A percentile compares a stretch with the other conserved stretches of the same genome.
Conservation (phyloP, 2,797 vertebrate species). For the Amniataba percoides region DNA sequence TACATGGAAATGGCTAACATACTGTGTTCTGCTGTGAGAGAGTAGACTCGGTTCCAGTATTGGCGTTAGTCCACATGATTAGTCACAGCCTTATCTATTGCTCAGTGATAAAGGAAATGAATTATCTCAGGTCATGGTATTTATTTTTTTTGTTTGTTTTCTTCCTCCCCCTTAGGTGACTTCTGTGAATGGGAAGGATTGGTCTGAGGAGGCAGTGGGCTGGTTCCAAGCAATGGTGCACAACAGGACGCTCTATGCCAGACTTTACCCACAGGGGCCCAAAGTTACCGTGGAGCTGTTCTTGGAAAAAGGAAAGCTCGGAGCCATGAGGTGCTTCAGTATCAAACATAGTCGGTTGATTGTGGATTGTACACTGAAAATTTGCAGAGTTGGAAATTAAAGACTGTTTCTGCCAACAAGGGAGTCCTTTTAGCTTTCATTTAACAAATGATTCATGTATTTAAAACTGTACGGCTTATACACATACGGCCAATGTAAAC, state of each 20-base stretch:
- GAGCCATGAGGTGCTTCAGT: conserved; percentile 82
- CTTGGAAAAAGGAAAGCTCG: conserved; percentile 85
- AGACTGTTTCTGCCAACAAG: not conserved
- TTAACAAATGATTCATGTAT: not conserved
- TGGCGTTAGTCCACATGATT: conserved; percentile 60
- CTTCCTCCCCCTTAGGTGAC: conserved; percentile 76
- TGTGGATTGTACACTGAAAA: not conserved
- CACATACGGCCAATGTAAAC: too few relatives aligned
- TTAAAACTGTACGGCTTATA: not conserved
- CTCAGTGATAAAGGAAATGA: conserved; percentile 62
- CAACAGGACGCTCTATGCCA: conserved; percentile 80
- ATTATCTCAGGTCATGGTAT: conserved; percentile 63
- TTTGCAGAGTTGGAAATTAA: not conserved
- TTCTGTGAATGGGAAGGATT: conserved; percentile 76
- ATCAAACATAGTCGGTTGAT: conserved; percentile 5
- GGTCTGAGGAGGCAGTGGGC: conserved; percentile 80
- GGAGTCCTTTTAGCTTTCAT: not conserved
- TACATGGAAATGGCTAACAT: conserved; percentile 47
- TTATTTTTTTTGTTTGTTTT: conserved; percentile 33
- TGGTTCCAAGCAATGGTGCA: conserved; percentile 84
- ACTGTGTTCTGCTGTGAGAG: conserved; percentile 17
- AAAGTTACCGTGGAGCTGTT: conserved; percentile 82
- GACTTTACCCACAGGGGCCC: conserved; percentile 77
- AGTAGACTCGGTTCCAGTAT: conserved; percentile 27
- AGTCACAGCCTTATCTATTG: conserved; percentile 65